Base-by-base conservation (phyloP, 2,888 invertebrate genomes). In the Mesochorus sp. region DNA sequence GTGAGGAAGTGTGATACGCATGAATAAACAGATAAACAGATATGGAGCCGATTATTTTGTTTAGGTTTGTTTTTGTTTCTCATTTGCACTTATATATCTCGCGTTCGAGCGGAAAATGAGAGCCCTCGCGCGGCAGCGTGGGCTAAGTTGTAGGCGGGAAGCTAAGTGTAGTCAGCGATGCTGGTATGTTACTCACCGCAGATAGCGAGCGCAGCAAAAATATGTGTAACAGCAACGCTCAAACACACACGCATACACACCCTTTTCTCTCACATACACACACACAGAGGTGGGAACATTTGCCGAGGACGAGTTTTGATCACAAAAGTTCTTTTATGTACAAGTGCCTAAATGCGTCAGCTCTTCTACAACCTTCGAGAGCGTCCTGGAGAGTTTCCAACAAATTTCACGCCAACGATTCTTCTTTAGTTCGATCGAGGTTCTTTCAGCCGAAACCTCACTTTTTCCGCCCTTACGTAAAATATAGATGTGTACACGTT, bases 331-430 rank as follows among this genome's bases (percentile, higher is more conserved):
- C 57, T 17, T 62, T 31, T 67, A 28, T 51, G 62, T 53, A 76
- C 47, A 26, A 26, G 67, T 53, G 55, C 62, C 53, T n/a, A 21
- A 74, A 44, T 19, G 37, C 73, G 64, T 74, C 73, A 68, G 73
- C 73, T 80, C 66, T 77, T 78, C 64, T 39, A 47, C 17, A 42
- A 10, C 53, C 42, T 28, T 21, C 31, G 21, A 64, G 55, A 37
- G 49, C 12, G 31, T 66, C 34, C 66, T 49, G 49, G 49, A 61
- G 74, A 78, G 70, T 70, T 74, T 66, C 51, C 74, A 74, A 78
- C 74, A 74, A 78, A 78, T 78, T 78, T 73, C 72, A 57, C 68
- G 67, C 61, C 80, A 79, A 79, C 76, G 80, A 81, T 81, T 81
- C 76, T 76, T 78, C 64, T 75, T 78, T 21, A 64, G 67, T 80